Percentiles rank a stretch among this genome's conserved stretches.
phyloP scores from a whole-genome alignment of 2,797 vertebrate genomes.

The Coendou prehensilis region DNA sequence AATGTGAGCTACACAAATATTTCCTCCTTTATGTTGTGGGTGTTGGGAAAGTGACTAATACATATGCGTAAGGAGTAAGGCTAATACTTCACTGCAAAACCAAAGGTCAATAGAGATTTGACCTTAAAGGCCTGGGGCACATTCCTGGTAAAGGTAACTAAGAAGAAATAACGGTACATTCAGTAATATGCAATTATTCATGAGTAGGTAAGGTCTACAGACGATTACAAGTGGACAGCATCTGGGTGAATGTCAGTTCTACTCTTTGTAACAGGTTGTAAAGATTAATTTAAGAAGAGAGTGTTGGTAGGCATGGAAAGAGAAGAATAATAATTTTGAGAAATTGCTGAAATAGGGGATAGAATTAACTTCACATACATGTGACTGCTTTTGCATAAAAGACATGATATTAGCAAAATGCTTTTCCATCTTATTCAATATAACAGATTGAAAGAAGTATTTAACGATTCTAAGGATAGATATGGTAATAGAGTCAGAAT shows the following conservation, averaged over 20 bases:
- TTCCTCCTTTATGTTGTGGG: not conserved
- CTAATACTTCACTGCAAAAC: not conserved
- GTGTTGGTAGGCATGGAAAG: not conserved
- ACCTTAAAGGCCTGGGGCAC: not conserved
- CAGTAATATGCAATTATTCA: not conserved
- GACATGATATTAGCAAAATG: not conserved
- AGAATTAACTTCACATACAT: not conserved
- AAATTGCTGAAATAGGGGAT: not conserved
- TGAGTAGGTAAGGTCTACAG: not conserved
- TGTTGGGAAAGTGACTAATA: not conserved
- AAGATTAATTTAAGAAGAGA: not conserved
- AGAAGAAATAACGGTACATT: not conserved
- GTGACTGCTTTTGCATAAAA: not conserved
- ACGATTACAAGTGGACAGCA: fast-evolving
- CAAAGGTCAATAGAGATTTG: not conserved
- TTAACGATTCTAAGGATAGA: not conserved
- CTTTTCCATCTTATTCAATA: conserved; percentile 7
- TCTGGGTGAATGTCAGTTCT: not conserved
- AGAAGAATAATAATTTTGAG: not conserved
- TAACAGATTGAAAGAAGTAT: not conserved
- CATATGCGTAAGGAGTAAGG: not conserved
- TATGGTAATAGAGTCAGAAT: not conserved
- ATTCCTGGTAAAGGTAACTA: not conserved
- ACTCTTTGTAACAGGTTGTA: not conserved
- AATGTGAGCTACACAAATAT: not conserved